Base-by-base conservation (phyloP, 2,797 vertebrate genomes). In the Vireo griseus region DNA sequence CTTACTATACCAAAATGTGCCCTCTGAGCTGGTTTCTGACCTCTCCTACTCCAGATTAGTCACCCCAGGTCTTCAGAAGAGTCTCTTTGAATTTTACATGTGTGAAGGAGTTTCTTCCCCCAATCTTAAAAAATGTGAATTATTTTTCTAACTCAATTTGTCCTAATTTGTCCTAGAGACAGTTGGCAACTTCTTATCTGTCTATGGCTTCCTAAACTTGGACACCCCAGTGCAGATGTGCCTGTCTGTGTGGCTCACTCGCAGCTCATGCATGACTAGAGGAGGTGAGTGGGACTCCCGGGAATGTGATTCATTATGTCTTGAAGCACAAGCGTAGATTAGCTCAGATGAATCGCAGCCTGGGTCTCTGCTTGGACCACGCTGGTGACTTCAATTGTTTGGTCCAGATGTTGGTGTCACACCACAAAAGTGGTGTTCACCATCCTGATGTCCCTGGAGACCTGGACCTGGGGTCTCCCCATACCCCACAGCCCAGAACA, bases 201-300 rank as follows among this genome's bases (percentile, higher is more conserved):
- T 20, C 16, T 48, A 8, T 9, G 1, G 12, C 69, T 89, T 92
- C 52, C 39, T 66, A 35, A 50, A 33, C 11, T 39, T 84, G 31
- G 28, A 65, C 24, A 19, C 13, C 16, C 3, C 25, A 26, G 14
- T 39, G 52, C 55, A 68, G 29, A 33, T 54, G 19, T 11, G 7
- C 44, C 42, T 39, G 4, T 89, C 58, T 86, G 14, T 2, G 2
- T 21, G n/a, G 47, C 9, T 62, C 6, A 3, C 13, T 35, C 0
- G 0, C 21, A 35, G 39, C 24, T 72, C 35, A 20, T 1, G 6
- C 39, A 20, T 1, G 6, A 54, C 19, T 25, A 66, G 14, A 28
- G 31, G 13, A 65, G 35, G 6, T 0, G 1, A 50, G 29, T 0
- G 1, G 16, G 8, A 17, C 26, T 69, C 52, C 4, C 45, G 26